Percentiles rank a stretch among this genome's conserved stretches.
Conservation (phyloP, 2,113 vertebrate species). For the Camelus bactrianus region DNA sequence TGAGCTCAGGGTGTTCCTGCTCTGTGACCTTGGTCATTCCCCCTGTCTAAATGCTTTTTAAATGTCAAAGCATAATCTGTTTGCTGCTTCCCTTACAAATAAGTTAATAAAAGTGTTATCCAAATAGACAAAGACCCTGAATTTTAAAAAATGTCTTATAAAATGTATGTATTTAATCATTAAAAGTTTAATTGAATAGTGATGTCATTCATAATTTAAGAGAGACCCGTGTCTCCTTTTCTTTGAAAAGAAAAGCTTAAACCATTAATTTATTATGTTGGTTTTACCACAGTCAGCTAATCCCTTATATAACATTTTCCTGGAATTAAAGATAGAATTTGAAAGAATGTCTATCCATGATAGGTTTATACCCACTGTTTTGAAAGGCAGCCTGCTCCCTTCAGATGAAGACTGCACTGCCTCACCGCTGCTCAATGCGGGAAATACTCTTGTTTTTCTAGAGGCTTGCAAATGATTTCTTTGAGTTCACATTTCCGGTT, state of each 20-base stretch:
- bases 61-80: background rate
- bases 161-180: constrained; percentile 16
- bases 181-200: background rate
- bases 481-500: background rate
- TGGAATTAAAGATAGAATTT: constrained; percentile 12
- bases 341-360: background rate
- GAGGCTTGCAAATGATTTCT: background rate
- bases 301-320: background rate
- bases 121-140: background rate
- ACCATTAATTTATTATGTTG: constrained; percentile 29
- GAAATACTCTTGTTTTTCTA: background rate
- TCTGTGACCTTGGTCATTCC: background rate
- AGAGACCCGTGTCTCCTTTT: background rate
- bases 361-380: background rate
- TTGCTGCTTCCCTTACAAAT: background rate
- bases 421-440: background rate
- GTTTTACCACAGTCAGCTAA: background rate
- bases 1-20: background rate
- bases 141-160: constrained; percentile 11
- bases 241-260: constrained; percentile 33
- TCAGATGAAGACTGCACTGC: background rate
- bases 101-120: constrained; percentile 1
- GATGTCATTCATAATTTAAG: constrained; percentile 13
- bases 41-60: constrained; percentile 13
- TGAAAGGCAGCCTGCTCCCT: background rate